Evolutionary conservation across 2,113 vertebrate species (phyloP).

Genomic region (Sapajus apella): DNA sequence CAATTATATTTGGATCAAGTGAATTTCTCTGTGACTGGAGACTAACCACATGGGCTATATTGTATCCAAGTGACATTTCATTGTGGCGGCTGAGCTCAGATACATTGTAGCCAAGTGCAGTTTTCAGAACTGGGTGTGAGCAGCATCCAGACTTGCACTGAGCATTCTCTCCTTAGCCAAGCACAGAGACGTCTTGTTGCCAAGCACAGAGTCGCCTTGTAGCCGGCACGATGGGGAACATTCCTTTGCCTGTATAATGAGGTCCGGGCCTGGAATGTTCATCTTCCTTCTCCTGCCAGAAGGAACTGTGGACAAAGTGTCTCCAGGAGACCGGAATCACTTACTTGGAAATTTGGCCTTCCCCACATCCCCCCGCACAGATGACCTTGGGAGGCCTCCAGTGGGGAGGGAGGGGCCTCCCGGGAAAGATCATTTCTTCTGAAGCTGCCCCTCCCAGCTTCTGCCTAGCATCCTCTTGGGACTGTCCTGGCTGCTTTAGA

Average conservation of each 20-base stretch:
- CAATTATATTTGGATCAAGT: neutral
- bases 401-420: too few relatives aligned
- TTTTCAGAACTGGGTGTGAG: neutral
- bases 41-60: neutral
- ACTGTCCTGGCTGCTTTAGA: neutral
- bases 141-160: neutral
- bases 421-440: neutral
- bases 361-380: neutral
- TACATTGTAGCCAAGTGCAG: neutral
- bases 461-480: neutral
- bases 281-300: constrained; percentile 35
- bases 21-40: neutral
- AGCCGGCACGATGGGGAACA: constrained; percentile 40
- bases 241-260: constrained; percentile 43
- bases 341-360: constrained; percentile 39
- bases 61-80: neutral
- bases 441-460: accelerated
- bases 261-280: constrained; percentile 47
- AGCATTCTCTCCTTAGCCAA: neutral
- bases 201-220: constrained; percentile 48
- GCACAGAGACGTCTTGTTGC: constrained; percentile 47
- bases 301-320: constrained; percentile 56
- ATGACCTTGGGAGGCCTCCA: constrained; percentile 14
- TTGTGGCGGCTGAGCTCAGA: neutral
- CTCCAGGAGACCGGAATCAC: constrained; percentile 7